Conservation (phyloP, 2,113 vertebrate species). For the Ceratotherium simum region DNA sequence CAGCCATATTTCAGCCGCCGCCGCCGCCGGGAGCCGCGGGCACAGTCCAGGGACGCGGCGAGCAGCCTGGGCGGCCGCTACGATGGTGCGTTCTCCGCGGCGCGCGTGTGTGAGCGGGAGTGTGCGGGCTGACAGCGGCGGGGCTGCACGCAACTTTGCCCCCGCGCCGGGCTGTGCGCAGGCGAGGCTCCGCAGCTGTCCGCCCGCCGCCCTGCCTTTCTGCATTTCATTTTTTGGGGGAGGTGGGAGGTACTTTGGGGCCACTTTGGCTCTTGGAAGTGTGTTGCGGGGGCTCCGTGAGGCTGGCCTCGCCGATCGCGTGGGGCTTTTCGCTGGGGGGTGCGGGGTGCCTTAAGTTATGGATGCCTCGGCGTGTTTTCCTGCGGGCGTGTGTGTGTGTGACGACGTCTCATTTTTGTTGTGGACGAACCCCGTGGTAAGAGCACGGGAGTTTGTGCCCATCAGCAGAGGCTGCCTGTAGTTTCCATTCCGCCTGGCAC, state of each 20-base stretch:
- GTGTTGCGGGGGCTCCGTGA: slow-evolving; percentile 44
- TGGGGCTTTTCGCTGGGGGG: slow-evolving; percentile 59
- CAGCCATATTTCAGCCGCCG: slow-evolving; percentile 82
- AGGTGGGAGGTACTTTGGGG: slow-evolving; percentile 70
- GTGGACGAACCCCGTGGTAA: slow-evolving; percentile 58
- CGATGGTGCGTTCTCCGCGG: slow-evolving; percentile 85
- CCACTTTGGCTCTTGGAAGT: slow-evolving; percentile 77
- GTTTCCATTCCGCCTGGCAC: slow-evolving; percentile 82
- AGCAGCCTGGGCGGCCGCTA: slow-evolving; percentile 78
- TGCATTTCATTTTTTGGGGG: slow-evolving; percentile 2
- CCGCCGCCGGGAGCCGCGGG: slow-evolving; percentile 74
- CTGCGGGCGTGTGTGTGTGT: neutral
- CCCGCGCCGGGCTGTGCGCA: slow-evolving; percentile 62
- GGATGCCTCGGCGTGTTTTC: slow-evolving; percentile 66
- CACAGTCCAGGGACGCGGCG: slow-evolving; percentile 70
- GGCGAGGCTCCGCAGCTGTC: slow-evolving; percentile 33
- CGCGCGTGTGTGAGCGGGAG: slow-evolving; percentile 73
- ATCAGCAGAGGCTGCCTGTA: slow-evolving; percentile 73
- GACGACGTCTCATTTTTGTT: slow-evolving; percentile 66
- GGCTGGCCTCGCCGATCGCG: slow-evolving; percentile 44
- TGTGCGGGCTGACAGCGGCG: slow-evolving; percentile 83
- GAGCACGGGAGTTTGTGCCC: slow-evolving; percentile 81
- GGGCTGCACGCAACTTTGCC: slow-evolving; percentile 78
- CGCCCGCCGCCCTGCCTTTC: slow-evolving; percentile 47
- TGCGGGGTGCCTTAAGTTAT: slow-evolving; percentile 69